These are phyloP conservation scores for Heliothis subflexa DNA, from an alignment of 1,140 invertebrate genomes.

Conservation along the genomic window DNA sequence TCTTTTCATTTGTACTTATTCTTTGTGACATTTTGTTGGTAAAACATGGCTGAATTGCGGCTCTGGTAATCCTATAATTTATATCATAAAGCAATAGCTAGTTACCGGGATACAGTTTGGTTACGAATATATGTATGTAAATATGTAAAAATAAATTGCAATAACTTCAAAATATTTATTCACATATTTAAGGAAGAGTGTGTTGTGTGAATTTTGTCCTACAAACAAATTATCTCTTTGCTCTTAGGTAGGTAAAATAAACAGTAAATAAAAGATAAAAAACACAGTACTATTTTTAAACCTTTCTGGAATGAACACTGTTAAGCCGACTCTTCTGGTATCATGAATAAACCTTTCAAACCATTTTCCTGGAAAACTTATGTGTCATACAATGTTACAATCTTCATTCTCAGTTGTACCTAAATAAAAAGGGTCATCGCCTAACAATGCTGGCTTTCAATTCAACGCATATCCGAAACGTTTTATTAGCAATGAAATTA, in stretches of 20 bases:
- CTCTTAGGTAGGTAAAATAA: too few relatives aligned
- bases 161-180: too few relatives aligned
- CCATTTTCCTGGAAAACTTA: not conserved
- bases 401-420: constrained; percentile 5
- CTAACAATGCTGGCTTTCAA: constrained; percentile 31
- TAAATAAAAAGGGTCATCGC: constrained; percentile 6
- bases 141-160: too few relatives aligned
- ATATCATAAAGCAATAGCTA: not conserved
- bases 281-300: too few relatives aligned
- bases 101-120: not conserved
- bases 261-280: too few relatives aligned
- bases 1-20: too few relatives aligned
- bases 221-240: too few relatives aligned
- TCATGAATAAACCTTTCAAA: not conserved
- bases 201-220: too few relatives aligned
- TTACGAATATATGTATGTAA: too few relatives aligned
- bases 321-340: not conserved
- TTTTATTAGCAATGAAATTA: constrained; percentile 6
- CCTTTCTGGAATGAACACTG: too few relatives aligned
- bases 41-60: not conserved
- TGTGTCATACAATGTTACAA: not conserved
- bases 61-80: not conserved
- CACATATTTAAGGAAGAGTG: too few relatives aligned
- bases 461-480: constrained; percentile 14
- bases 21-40: not conserved